These are phyloP conservation scores for Balearica regulorum DNA, from an alignment of 2,797 vertebrate genomes.

Conservation along the genomic window DNA sequence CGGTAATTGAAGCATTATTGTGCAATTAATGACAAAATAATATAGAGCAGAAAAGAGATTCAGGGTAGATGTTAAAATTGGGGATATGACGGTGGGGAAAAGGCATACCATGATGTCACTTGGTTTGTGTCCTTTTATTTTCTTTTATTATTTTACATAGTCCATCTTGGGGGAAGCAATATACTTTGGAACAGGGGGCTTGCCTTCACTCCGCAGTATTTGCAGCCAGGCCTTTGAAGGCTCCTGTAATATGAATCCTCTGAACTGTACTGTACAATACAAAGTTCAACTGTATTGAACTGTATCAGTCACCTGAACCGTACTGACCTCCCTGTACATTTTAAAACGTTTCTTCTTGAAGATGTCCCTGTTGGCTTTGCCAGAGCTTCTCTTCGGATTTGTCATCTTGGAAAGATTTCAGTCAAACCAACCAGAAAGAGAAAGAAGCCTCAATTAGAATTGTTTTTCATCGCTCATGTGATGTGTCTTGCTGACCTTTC, in stretches of 20 bases:
- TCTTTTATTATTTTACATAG: background rate
- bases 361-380: background rate
- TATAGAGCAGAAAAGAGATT: background rate
- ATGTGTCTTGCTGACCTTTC: background rate
- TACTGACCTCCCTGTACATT: background rate
- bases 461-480: background rate
- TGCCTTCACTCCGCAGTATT: background rate
- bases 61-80: background rate
- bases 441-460: background rate
- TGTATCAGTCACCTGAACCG: background rate
- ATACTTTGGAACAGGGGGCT: background rate
- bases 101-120: background rate
- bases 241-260: background rate
- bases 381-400: background rate
- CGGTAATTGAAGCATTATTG: background rate
- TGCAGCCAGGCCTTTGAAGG: background rate
- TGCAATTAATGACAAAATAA: background rate
- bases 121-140: background rate
- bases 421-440: background rate
- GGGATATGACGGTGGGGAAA: background rate
- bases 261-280: background rate
- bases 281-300: no score
- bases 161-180: background rate
- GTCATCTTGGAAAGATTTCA: background rate
- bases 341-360: background rate